phyloP scores from a whole-genome alignment of 2,797 vertebrate species.

The Manis crassicaudata region DNA sequence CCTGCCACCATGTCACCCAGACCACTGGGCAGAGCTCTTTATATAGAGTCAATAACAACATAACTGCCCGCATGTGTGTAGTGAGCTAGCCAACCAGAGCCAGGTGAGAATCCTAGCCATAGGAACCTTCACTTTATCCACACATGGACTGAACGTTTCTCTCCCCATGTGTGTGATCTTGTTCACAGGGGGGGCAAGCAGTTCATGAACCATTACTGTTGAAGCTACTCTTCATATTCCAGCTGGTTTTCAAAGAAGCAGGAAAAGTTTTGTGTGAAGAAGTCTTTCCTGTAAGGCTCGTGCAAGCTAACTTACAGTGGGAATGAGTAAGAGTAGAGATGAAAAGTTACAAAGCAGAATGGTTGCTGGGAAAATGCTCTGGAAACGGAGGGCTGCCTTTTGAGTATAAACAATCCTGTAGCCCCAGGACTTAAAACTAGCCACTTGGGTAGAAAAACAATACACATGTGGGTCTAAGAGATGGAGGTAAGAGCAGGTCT shows the following conservation, averaged over 20 bases:
- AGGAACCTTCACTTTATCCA: too few species aligned
- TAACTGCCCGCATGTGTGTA: too few species aligned
- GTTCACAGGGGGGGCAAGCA: accelerated
- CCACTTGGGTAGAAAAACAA: neutral
- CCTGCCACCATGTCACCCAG: too few species aligned
- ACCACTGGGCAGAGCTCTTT: too few species aligned
- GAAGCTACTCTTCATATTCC: neutral
- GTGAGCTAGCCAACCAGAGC: too few species aligned
- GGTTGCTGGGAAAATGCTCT: neutral
- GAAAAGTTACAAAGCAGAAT: neutral
- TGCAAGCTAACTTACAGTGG: neutral
- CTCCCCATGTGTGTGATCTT: neutral
- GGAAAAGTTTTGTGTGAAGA: neutral
- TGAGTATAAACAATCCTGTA: neutral
- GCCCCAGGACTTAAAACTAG: neutral
- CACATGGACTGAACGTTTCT: too few species aligned
- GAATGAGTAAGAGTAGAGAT: neutral
- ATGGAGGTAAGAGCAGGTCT: neutral
- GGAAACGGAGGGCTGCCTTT: neutral
- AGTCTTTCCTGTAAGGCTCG: neutral
- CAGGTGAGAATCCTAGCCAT: too few species aligned
- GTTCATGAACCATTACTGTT: too few species aligned
- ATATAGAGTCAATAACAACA: too few species aligned
- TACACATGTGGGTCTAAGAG: accelerated
- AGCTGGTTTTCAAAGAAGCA: neutral